Conservation (phyloP, 2,113 vertebrate species). For the Empidonax alnorum region DNA sequence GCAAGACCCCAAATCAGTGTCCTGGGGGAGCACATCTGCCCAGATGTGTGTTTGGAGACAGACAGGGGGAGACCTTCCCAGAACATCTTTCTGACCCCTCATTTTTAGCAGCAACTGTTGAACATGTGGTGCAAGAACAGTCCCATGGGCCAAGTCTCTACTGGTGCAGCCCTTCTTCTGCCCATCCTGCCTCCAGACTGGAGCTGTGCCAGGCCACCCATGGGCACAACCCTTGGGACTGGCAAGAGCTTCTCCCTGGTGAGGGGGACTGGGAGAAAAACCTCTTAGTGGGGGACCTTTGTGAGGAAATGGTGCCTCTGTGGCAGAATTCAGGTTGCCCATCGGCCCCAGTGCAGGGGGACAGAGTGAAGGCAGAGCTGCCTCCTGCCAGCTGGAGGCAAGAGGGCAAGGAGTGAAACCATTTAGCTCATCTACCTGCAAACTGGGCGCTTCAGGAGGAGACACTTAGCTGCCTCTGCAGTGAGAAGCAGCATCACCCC, state of each 20-base stretch:
- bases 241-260: neutral
- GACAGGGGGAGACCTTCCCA: neutral
- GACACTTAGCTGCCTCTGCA: neutral
- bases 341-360: fast-evolving
- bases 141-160: neutral
- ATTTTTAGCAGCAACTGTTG: neutral
- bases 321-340: neutral
- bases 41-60: neutral
- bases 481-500: fast-evolving
- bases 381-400: neutral
- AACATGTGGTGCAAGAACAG: fast-evolving
- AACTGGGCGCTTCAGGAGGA: neutral
- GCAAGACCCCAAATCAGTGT: neutral
- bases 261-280: neutral
- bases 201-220: neutral
- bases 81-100: neutral
- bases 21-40: neutral
- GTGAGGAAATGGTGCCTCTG: neutral
- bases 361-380: neutral
- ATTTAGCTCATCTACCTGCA: neutral
- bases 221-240: too few relatives aligned
- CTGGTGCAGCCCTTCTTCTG: neutral
- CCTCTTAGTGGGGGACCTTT: neutral
- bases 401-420: neutral
- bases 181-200: neutral